phyloP scores from a whole-genome alignment of 2,888 invertebrate species.

The Nomada lathburiana region DNA sequence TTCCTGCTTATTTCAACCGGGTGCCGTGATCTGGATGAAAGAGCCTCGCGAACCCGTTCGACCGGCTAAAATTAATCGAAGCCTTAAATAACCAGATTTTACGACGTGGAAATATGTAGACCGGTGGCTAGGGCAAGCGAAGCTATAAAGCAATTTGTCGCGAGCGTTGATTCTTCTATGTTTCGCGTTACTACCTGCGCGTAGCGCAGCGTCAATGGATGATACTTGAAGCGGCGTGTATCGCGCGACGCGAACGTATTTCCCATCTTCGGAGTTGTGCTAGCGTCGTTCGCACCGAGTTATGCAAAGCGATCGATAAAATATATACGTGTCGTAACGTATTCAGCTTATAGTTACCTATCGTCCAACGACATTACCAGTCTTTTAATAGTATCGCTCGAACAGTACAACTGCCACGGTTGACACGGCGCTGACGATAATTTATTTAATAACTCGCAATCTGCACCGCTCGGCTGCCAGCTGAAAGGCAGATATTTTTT shows the following conservation, averaged over 20 bases:
- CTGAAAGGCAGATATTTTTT: constrained; percentile 45
- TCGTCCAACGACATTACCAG: constrained; percentile 20
- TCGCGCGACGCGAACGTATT: too few relatives aligned
- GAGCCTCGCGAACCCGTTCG: constrained; percentile 44
- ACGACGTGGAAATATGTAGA: constrained; percentile 62
- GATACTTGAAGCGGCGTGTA: background rate
- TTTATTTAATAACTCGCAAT: constrained; percentile 59
- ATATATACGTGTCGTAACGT: constrained; percentile 54
- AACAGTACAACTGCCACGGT: background rate
- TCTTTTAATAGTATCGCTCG: constrained; percentile 8
- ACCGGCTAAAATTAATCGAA: constrained; percentile 71
- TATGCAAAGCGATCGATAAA: constrained; percentile 47
- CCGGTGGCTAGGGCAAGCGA: constrained; percentile 39
- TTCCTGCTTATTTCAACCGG: background rate
- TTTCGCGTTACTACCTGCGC: background rate
- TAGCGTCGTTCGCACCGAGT: background rate
- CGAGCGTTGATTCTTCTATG: constrained; percentile 5
- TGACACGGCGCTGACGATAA: constrained; percentile 22
- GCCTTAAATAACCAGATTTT: constrained; percentile 66
- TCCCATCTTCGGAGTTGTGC: too few relatives aligned
- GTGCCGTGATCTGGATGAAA: constrained; percentile 6
- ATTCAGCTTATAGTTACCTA: constrained; percentile 28
- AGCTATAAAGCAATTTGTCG: constrained; percentile 68
- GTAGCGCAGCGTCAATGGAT: background rate
- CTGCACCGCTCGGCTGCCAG: constrained; percentile 38